Base-by-base conservation (phyloP, 2,888 invertebrate species). In the Linyphia triangularis region DNA sequence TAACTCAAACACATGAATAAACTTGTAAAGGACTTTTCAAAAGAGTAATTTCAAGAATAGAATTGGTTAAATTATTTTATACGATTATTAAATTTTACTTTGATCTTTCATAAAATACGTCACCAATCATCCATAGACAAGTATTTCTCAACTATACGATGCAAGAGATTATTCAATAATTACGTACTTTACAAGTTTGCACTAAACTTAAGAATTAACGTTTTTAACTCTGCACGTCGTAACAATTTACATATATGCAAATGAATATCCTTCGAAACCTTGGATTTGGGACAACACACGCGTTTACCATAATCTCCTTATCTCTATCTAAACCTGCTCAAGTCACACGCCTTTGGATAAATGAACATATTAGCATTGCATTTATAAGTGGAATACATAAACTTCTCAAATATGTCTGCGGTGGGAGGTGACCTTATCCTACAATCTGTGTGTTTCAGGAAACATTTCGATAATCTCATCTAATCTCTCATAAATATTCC, bases 401-500 rank as follows among this genome's bases (percentile, higher is more conserved):
- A 24, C 57, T 77, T 61, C 61, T 63, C 75, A 26, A 37, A 77
- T 33, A 30, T n/a, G 43, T 73, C 30, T 69, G 33, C 16, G 24
- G 16, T 19, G 16, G 26, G 10, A 24, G 26, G 43, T 24, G 13
- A 7, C 16, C 26, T 43, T 26, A 57, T 73, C 73, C 10, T 43
- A 30, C 19, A 33, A 63, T 63, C 16, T 61, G 37, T 37, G 37
- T 37, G 61, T 22, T 61, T 61, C 63, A 16, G 24, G 10, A 57
- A 33, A 37, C 61, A 77, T 37, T 51, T n/a, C 26, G 61, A 33
- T 63, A 26, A 61, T 59, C 73, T 13, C 22, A 57, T 30, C 57
- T n/a, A 6, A 59, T 59, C 30, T 28, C 75, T 77, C 75, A 77
- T 77, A 24, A 33, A 77, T 77, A 77, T 77, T 77, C 37, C 37